Base-by-base conservation (phyloP, 2,113 vertebrate genomes). In the Mus spicilegus region DNA sequence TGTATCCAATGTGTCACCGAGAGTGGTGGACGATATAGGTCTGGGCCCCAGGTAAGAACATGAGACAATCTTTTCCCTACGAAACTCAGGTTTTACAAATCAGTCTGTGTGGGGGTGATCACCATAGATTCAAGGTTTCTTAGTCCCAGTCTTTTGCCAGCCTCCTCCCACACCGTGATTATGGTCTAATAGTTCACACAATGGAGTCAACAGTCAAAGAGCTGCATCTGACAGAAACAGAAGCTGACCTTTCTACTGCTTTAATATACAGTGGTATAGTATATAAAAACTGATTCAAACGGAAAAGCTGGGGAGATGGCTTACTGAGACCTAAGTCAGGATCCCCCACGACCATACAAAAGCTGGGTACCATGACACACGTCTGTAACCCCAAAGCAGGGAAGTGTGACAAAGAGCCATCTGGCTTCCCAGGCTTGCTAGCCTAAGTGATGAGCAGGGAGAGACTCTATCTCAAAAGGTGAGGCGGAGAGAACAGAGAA, bases 101-200 rank as follows among this genome's bases (percentile, higher is more conserved):
- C 70, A 51, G 12, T 39, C n/a, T 78, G 63, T 75, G 16, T 61
- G n/a, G 86, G 28, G 39, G 72, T 86, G 33, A 93, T 5, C 54
- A 86, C 11, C 26, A 14, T 2, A 63, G 51, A 93, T 16, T n/a
- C 67, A 17, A 93, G 91, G 22, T 54, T 30, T 26, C 90, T 16
- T 51, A 19, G 28, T 6, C 70, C 1, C 1, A 36, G 58, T 89
- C 61, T 76, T 63, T 46, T 51, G 76, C 46, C 73, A 67, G 84
- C 46, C 46, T 0, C 24, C 8, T 39, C 5, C 1, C 33, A 36
- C 11, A 77, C 5, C 88, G 39, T 36, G 26, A 75, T 54, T 70
- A 42, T 17, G 30, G n/a, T 89, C 49, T 77, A 92, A 86, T 81
- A 91, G 36, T 90, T 97, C 61, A 54, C 58, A 82, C 58, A 49